These are phyloP conservation scores for Cryptosula pallasiana DNA, from an alignment of 2,888 invertebrate genomes.

Conservation along the genomic window DNA sequence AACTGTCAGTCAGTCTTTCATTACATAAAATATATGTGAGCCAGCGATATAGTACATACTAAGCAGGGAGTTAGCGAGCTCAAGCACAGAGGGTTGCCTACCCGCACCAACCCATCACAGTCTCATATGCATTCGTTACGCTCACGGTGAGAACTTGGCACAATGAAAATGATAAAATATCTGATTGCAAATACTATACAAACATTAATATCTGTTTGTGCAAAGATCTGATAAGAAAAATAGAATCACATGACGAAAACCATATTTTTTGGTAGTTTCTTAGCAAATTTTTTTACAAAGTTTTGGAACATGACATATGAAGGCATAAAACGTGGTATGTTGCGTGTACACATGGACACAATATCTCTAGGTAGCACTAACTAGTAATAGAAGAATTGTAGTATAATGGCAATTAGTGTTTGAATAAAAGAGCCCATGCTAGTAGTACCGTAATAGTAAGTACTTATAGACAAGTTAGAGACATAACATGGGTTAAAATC, in stretches of 20 bases:
- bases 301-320: conserved; percentile 1
- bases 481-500: background rate
- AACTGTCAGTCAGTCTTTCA: background rate
- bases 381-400: conserved; percentile 14
- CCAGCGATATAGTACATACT: too few relatives aligned
- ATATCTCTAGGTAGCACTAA: conserved; percentile 16
- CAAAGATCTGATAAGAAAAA: conserved; percentile 23
- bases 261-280: background rate
- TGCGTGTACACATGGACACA: conserved; percentile 1
- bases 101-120: background rate
- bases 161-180: conserved; percentile 22
- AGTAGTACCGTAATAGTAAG: too few relatives aligned
- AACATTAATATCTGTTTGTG: conserved; percentile 21
- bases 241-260: background rate
- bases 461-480: conserved; percentile 5
- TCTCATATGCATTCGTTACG: background rate
- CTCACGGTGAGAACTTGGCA: conserved; percentile 4
- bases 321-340: background rate
- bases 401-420: background rate
- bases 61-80: background rate
- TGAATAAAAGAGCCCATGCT: conserved; percentile 3
- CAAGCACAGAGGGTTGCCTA: background rate
- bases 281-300: background rate
- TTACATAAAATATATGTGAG: background rate
- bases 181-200: conserved; percentile 23